Evolutionary conservation across 2,113 vertebrate species (phyloP).

Genomic region (Petrocephalus microphthalmus): DNA sequence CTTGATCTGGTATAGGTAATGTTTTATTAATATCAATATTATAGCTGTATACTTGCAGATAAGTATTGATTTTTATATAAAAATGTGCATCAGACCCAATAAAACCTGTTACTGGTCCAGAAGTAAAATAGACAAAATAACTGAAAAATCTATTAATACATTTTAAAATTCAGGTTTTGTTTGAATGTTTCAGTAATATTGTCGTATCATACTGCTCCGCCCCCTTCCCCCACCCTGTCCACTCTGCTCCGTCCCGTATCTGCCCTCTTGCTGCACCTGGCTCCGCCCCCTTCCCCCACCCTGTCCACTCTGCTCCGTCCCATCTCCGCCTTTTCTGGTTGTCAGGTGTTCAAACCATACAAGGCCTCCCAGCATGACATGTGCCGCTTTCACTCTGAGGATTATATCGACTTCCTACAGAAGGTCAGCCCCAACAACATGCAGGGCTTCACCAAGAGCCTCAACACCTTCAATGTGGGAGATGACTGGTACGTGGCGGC

Average conservation of each 20-base stretch:
- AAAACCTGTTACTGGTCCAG: neutral
- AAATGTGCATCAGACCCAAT: neutral
- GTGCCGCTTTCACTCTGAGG: slow-evolving; percentile 97
- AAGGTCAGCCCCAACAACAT: slow-evolving; percentile 97
- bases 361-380: slow-evolving; percentile 98
- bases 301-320: neutral
- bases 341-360: slow-evolving; percentile 95
- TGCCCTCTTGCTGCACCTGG: neutral
- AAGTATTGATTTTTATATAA: neutral
- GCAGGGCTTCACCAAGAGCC: slow-evolving; percentile 98
- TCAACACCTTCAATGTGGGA: slow-evolving; percentile 94
- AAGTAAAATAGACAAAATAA: neutral
- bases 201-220: neutral
- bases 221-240: neutral
- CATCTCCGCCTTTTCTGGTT: neutral
- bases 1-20: neutral
- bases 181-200: neutral
- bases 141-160: neutral
- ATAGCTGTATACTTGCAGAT: neutral
- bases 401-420: slow-evolving; percentile 98
- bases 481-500: slow-evolving; percentile 83
- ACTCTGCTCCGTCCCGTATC: neutral
- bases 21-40: neutral
- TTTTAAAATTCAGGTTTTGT: neutral
- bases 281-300: neutral